Conservation (phyloP, 2,797 vertebrate genomes). For the Sebastolobus alascanus region DNA sequence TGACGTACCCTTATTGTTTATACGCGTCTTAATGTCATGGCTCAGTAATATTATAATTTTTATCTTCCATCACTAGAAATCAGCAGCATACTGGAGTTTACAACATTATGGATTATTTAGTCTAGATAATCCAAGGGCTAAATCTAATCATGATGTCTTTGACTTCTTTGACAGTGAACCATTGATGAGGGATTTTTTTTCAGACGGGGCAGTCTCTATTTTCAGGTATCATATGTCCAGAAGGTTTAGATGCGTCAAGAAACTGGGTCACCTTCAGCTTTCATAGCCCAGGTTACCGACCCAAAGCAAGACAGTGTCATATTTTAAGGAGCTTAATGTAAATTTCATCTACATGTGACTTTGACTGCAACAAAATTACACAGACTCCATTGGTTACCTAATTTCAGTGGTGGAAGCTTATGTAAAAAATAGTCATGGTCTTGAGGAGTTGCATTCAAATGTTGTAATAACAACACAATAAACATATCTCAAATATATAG, state of each 20-base stretch:
- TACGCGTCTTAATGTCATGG: background rate
- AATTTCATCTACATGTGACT: background rate
- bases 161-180: constrained; percentile 31
- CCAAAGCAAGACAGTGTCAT: constrained; percentile 23
- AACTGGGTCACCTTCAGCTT: constrained; percentile 47
- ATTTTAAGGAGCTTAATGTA: constrained; percentile 23
- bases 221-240: constrained; percentile 60
- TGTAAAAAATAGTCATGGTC: background rate
- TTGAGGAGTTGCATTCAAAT: background rate
- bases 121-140: constrained; percentile 14
- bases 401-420: background rate
- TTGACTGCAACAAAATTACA: background rate
- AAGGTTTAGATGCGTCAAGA: constrained; percentile 48
- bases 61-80: background rate
- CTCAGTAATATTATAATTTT: constrained; percentile 1
- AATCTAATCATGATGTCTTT: constrained; percentile 13
- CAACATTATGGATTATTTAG: constrained; percentile 30
- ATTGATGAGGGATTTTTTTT: constrained; percentile 49
- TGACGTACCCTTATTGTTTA: background rate
- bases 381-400: background rate
- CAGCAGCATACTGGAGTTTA: background rate
- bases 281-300: constrained; percentile 28
- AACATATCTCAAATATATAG: background rate
- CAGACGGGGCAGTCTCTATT: constrained; percentile 54
- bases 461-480: background rate